Conservation (phyloP, 2,797 vertebrate genomes). For the Glossophaga mutica region DNA sequence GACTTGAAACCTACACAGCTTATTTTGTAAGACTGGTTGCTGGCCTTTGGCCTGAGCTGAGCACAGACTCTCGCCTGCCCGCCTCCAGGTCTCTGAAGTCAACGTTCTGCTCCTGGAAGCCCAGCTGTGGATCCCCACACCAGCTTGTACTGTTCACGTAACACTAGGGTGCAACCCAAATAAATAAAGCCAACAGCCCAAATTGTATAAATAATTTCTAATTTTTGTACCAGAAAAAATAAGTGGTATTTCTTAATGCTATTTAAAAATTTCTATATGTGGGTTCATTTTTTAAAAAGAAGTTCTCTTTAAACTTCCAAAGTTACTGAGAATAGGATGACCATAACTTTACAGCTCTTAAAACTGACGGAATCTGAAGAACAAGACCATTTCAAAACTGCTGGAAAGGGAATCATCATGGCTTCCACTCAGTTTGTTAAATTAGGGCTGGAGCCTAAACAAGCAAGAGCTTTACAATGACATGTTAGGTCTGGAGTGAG, state of each 20-base stretch:
- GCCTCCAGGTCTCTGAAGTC: neutral
- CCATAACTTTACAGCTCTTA: neutral
- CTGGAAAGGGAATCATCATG: neutral
- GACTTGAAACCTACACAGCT: neutral
- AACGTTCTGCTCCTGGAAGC: neutral
- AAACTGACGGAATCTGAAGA: constrained; percentile 18
- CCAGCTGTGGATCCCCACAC: neutral
- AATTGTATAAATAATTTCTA: neutral
- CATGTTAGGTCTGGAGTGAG: neutral
- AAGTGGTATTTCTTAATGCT: constrained; percentile 30
- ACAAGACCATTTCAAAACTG: neutral
- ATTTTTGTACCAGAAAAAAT: constrained; percentile 18
- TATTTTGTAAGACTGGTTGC: neutral
- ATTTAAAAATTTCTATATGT: neutral
- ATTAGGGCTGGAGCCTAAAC: neutral
- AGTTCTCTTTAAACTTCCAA: constrained; percentile 18
- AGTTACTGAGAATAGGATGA: neutral
- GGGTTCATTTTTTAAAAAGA: neutral
- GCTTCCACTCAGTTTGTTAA: neutral
- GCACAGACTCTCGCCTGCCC: neutral
- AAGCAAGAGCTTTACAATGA: neutral
- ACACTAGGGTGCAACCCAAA: neutral
- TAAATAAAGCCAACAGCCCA: neutral
- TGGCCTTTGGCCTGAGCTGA: neutral
- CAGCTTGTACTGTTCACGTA: neutral